Conservation (phyloP, 2,113 vertebrate species). For the Pangasianodon hypophthalmus region DNA sequence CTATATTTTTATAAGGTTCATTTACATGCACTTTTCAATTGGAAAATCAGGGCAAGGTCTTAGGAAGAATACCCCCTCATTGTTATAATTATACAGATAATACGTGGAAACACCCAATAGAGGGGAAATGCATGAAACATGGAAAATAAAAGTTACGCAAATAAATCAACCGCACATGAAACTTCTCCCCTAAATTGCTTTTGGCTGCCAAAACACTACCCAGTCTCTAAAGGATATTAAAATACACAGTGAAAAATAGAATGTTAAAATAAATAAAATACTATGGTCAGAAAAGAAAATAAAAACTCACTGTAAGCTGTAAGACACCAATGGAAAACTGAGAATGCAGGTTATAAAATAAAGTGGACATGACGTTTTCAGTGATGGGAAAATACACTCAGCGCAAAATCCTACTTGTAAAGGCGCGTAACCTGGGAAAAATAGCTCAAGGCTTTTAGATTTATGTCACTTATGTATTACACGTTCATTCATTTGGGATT, state of each 20-base stretch:
- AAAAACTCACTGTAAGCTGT: slow-evolving; percentile 9
- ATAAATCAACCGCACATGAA: slow-evolving; percentile 39
- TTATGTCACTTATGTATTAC: background rate
- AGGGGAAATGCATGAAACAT: slow-evolving; percentile 30
- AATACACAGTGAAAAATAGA: slow-evolving; percentile 38
- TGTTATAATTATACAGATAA: slow-evolving; percentile 25
- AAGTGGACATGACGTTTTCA: slow-evolving; percentile 40
- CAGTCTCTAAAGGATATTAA: slow-evolving; percentile 43
- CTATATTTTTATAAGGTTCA: background rate
- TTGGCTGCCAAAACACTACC: slow-evolving; percentile 39
- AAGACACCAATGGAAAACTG: slow-evolving; percentile 24
- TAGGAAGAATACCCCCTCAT: background rate
- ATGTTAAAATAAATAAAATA: slow-evolving; percentile 43
- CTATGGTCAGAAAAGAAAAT: slow-evolving; percentile 39
- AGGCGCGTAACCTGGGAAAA: background rate
- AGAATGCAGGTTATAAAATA: slow-evolving; percentile 23
- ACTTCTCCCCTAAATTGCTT: slow-evolving; percentile 33
- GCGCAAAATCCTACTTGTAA: slow-evolving; percentile 5
- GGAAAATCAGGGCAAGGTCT: slow-evolving; percentile 4
- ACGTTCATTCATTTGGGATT: slow-evolving; percentile 8
- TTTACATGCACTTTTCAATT: slow-evolving; percentile 16
- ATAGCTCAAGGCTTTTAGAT: slow-evolving; percentile 7
- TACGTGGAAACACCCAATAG: slow-evolving; percentile 27
- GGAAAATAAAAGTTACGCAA: slow-evolving; percentile 29
- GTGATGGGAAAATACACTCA: slow-evolving; percentile 35